Percentiles rank a stretch among this genome's conserved stretches.
Evolutionary conservation across 2,797 vertebrate genomes (phyloP).

Genomic region (Anguilla obscura): DNA sequence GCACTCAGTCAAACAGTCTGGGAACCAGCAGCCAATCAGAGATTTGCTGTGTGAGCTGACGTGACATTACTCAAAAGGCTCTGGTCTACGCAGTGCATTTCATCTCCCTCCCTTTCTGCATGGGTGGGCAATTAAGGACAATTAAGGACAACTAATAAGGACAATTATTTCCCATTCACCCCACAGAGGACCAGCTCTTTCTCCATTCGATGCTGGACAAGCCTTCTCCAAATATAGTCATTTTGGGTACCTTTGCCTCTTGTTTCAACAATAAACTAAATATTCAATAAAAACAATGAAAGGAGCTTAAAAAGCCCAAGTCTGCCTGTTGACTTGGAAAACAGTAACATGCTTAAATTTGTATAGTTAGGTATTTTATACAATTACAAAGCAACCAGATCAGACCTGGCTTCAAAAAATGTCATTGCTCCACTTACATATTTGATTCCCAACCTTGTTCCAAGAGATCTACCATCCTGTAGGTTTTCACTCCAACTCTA

Average conservation of each 20-base stretch:
- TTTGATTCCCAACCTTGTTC: background rate
- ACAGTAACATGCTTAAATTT: background rate
- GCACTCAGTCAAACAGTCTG: background rate
- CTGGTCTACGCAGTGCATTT: background rate
- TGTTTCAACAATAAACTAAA: background rate
- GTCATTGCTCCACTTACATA: background rate
- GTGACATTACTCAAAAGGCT: background rate
- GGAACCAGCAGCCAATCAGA: background rate
- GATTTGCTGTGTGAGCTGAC: constrained; percentile 6
- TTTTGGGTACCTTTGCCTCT: background rate
- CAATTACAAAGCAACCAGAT: background rate
- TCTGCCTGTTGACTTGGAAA: background rate
- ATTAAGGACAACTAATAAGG: background rate
- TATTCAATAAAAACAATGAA: background rate
- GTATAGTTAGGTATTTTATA: background rate
- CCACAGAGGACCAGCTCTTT: background rate
- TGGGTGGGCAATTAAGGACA: background rate
- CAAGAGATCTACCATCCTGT: no score
- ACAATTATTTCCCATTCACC: background rate
- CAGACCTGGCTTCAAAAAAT: background rate
- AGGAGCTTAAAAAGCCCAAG: background rate
- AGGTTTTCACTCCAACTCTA: no score
- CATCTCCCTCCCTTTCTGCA: background rate
- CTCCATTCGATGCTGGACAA: background rate
- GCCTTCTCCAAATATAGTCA: background rate